Base-by-base conservation (phyloP, 2,113 vertebrate species). In the Choloepus hoffmanni region DNA sequence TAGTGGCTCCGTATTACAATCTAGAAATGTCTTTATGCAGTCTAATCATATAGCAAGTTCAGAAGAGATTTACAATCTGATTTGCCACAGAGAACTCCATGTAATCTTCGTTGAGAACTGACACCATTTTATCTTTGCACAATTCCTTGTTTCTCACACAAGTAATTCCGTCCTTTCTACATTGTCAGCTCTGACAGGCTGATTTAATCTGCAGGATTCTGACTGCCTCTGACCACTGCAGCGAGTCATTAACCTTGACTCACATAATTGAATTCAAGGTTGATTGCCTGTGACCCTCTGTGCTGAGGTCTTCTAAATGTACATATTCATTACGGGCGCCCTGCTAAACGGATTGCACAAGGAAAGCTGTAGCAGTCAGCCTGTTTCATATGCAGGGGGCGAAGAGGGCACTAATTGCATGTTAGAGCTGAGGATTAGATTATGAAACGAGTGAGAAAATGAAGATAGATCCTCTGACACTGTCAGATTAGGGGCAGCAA, bases 201-300 rank as follows among this genome's bases (percentile, higher is more conserved):
- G 99, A 99, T 99, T 99, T 98, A 99, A 99, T 99, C 99, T 99
- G 98, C 98, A 97, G 98, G 97, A 99, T 99, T 98, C 99, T 98
- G 98, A 99, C 98, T 99, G 99, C 99, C 99, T 99, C 99, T 99
- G 99, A 99, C 99, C 99, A 99, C 99, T 98, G 99, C 98, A 98
- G 99, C 97, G 99, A 99, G 99, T 99, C 99, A 99, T 99, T 99
- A 99, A 99, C 99, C 99, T 99, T 99, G 99, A 99, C 99, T 99
- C 98, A 97, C 98, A 97, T 99, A 99, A 99, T 99, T 99, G 99
- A 99, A 99, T 99, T 99, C 99, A 99, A 99, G 99, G 99, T 99
- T 99, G 99, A 99, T 99, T 99, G 99, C 99, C 99, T 99, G 98
- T 99, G 99, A 99, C 99, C 99, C 99, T 98, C 99, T 98, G 98